Conservation (phyloP, 2,888 invertebrate species). For the Luperina nickerlii region DNA sequence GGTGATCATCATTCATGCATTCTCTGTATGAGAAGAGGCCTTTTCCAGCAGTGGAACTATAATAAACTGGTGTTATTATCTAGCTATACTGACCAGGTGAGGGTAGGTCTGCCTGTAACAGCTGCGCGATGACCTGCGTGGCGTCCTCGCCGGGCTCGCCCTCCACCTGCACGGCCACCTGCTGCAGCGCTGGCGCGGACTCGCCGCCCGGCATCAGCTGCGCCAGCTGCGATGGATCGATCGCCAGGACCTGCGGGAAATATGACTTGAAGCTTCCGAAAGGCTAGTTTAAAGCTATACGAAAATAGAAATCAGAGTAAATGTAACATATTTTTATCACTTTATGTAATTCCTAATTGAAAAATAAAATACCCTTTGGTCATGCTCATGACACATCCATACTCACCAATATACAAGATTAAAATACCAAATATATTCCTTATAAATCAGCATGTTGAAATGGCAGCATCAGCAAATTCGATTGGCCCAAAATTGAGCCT, state of each 20-base stretch:
- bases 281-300: neutral
- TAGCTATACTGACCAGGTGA: constrained; percentile 92
- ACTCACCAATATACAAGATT: neutral
- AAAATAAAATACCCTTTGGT: neutral
- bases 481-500: neutral
- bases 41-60: no score
- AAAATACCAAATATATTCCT: neutral
- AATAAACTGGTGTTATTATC: no score
- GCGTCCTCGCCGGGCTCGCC: constrained; percentile 91
- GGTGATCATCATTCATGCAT: neutral
- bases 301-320: neutral
- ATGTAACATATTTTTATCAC: neutral
- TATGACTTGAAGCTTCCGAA: constrained; percentile 4
- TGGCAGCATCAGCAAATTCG: neutral
- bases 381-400: neutral
- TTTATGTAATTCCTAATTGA: neutral
- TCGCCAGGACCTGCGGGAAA: constrained; percentile 87
- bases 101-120: constrained; percentile 95
- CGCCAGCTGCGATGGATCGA: constrained; percentile 89
- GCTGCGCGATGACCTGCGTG: constrained; percentile 96
- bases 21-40: neutral
- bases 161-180: constrained; percentile 89
- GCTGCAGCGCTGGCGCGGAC: constrained; percentile 85
- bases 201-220: constrained; percentile 91
- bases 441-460: neutral